Evolutionary conservation across 2,888 invertebrate genomes (phyloP), one percentile per base, ranked within the genome.

Genomic region (Volucella zonaria): DNA sequence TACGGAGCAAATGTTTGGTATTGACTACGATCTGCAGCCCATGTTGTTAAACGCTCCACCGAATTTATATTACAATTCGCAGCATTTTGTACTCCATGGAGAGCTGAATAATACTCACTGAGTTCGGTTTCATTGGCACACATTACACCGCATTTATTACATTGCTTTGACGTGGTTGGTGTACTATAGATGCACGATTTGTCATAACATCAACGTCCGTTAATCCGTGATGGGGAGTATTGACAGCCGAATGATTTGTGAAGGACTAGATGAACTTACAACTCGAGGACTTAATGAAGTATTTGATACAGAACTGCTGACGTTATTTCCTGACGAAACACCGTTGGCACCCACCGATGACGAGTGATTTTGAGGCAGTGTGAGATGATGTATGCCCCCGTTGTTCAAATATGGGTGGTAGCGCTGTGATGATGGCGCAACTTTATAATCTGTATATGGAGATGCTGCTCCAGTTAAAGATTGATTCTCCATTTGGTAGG

Each of bases 71-170:
- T 23, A 14, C 80, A 85, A 62, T 85, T 80, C 31, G 80, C 90
- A 67, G 89, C 89, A 2, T 90, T 88, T 12, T 89, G 90, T 31
- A 89, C 89, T 0, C 92, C 93, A 89, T 96, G 96, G 76, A 94
- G 94, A 10, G 94, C 93, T 87, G 94, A 94, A 81, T 95, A 94
- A 89, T 97, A 96, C 88, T 96, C 97, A 86, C 94, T 94, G 66
- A 96, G 92, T 89, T 95, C 95, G 59, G 94, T 93, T 58, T 95
- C 95, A 52, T 95, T 95, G 89, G 96, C 95, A 89, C 95, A 96
- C 73, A 96, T 95, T 85, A 94, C 95, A 78, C 96, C 96, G 89
- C 97, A 97, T 91, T 96, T 96, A 90, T 97, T 96, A 91, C 96
- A 96, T 90, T 96, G 96, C 89, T 95, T 94, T 81, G 95, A 95